Evolutionary conservation across 2,888 invertebrate species (phyloP).

Genomic region (Amphiduros pacificus): DNA sequence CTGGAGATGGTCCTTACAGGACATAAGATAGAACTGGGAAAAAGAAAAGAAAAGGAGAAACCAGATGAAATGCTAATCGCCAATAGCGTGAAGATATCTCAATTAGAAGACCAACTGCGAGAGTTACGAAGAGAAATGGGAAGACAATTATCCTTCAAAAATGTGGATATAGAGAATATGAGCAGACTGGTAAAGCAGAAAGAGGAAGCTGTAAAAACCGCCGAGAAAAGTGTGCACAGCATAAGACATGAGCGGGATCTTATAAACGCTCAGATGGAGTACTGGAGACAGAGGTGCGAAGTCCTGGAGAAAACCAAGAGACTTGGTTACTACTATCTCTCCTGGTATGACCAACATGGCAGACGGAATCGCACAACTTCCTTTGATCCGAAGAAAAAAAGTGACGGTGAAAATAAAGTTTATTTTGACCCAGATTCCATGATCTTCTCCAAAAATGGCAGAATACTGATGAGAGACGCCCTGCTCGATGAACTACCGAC

Average conservation of each 20-base stretch:
- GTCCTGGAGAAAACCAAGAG: constrained; percentile 12
- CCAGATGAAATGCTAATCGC: neutral
- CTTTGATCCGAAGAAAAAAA: too few relatives aligned
- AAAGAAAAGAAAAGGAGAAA: too few relatives aligned
- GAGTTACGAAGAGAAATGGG: neutral
- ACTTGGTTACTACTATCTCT: constrained; percentile 10
- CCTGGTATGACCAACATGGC: neutral
- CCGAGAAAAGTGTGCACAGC: too few relatives aligned
- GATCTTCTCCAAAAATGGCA: too few relatives aligned
- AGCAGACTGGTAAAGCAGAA: neutral
- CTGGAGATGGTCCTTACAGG: neutral
- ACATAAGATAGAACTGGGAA: constrained; percentile 2
- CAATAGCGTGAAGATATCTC: neutral
- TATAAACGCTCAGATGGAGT: neutral
- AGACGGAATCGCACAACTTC: too few relatives aligned
- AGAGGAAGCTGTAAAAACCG: neutral
- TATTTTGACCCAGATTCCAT: too few relatives aligned
- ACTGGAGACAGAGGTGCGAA: constrained; percentile 12
- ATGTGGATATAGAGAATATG: neutral
- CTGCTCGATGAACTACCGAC: too few relatives aligned
- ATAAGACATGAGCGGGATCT: neutral
- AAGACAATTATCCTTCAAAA: neutral
- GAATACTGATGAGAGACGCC: too few relatives aligned
- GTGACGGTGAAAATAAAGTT: too few relatives aligned
- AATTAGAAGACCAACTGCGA: neutral